A percentile compares a stretch with the other conserved stretches of the same genome.
phyloP scores from a whole-genome alignment of 2,113 vertebrate species.

The Panurus biarmicus region DNA sequence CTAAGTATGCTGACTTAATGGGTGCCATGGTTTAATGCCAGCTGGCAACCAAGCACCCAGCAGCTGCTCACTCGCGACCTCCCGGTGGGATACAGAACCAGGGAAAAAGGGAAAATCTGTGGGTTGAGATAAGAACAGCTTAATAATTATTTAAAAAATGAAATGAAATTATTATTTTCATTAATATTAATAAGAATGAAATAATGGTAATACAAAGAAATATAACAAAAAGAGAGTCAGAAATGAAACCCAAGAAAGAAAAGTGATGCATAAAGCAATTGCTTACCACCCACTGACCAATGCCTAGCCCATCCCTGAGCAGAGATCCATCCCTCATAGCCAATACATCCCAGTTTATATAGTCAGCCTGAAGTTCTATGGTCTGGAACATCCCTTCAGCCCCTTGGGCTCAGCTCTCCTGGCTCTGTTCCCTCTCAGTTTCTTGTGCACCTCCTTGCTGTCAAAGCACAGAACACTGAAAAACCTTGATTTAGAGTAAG shows the following conservation, averaged over 20 bases:
- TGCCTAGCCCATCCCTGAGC: background rate
- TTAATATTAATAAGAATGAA: background rate
- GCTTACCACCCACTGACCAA: background rate
- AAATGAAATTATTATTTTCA: background rate
- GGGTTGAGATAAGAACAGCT: background rate
- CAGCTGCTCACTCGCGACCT: background rate
- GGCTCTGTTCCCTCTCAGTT: background rate
- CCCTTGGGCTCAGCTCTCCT: background rate
- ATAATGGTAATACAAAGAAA: background rate
- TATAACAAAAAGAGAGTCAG: background rate
- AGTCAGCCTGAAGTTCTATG: rapidly evolving
- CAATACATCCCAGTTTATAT: background rate
- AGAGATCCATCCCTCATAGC: background rate
- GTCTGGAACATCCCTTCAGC: background rate
- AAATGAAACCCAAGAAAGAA: background rate
- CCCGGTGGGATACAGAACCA: background rate
- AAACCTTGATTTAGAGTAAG: background rate
- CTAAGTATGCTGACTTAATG: background rate
- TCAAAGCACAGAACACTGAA: background rate
- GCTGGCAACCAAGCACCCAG: background rate
- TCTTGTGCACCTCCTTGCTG: background rate
- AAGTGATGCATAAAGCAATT: background rate
- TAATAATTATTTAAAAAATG: no score
- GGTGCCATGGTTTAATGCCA: background rate
- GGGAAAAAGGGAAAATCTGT: background rate